Conservation (phyloP, 2,113 vertebrate species). For the Andinoacara biseriatus region DNA sequence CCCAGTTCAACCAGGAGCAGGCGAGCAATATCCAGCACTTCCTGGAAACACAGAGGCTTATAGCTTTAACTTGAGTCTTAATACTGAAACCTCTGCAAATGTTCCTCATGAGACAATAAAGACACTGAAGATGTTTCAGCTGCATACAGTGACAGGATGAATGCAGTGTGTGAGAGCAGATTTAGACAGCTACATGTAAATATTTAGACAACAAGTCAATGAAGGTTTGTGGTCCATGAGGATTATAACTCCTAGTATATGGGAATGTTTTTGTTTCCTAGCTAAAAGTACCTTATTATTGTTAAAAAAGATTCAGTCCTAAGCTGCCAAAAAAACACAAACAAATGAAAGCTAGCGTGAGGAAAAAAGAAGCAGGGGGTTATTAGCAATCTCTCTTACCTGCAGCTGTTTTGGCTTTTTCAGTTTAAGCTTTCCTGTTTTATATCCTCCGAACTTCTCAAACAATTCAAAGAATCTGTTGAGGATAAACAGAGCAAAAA, state of each 20-base stretch:
- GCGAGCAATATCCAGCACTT: slow-evolving; percentile 95
- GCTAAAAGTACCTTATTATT: slow-evolving; percentile 6
- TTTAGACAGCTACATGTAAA: neutral
- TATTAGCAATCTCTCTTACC: slow-evolving; percentile 72
- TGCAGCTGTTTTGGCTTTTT: slow-evolving; percentile 97
- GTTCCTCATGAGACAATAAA: neutral
- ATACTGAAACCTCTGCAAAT: neutral
- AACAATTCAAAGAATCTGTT: slow-evolving; percentile 93
- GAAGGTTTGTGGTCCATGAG: neutral
- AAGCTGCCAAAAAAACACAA: neutral
- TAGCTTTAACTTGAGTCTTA: neutral
- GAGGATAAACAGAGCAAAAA: slow-evolving; percentile 5
- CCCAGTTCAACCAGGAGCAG: slow-evolving; percentile 89
- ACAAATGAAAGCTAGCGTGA: neutral
- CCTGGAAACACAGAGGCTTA: slow-evolving; percentile 76
- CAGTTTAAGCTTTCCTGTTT: slow-evolving; percentile 94
- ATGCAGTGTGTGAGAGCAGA: neutral
- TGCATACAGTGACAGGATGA: neutral
- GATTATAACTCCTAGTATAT: neutral
- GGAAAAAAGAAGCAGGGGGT: neutral
- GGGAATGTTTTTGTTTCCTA: neutral
- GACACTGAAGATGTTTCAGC: neutral
- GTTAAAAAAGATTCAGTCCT: neutral
- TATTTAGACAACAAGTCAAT: slow-evolving; percentile 24
- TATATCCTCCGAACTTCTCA: slow-evolving; percentile 94